Evolutionary conservation across 1,140 invertebrate species (phyloP), one percentile per base, ranked within the genome.

Genomic region (Brachionus manjavacas): DNA sequence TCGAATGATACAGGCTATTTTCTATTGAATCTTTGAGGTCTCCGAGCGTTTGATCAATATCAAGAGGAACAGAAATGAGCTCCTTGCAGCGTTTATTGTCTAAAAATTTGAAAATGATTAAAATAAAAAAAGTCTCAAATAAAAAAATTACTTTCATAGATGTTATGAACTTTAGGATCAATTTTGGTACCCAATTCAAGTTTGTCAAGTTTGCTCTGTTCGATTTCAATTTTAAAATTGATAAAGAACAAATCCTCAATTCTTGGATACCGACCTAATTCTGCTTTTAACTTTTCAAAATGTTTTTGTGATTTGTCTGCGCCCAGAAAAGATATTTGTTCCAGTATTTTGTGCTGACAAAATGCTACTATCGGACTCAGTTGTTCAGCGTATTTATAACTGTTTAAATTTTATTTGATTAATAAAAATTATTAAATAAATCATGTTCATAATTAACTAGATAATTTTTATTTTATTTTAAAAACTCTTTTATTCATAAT

Each of bases 311-410:
- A 86, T 8, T 87, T 86, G 1, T 35, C 9, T 28, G 84, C 49
- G 8, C 88, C 88, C 9, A 86, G 86, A 12, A 86, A 64, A 9
- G 81, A 55, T 4, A 89, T 85, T 25, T 85, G 85, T 3, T 86
- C 85, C 28, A 86, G 74, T n/a, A 90, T 83, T 55, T 86, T 86
- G 25, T 87, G 80, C 85, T 90, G 89, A n/a, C 89, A 88, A 68
- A 88, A 87, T 12, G 89, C 86, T 14, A 90, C 68, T 0, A 90
- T 84, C 6, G 89, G 89, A 14, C 87, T 76, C 3, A 89, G 86
- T 68, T 88, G 87, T 68, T 89, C 89, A 12, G 87, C 87, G 86
- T 89, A 89, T 8, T 89, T 84, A 39, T 89, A 86, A 86, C 89
- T 72, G 16, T 68, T n/a, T 25, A 1, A 20, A 64, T 64, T 64